These are phyloP conservation scores for Heliothis peltigera DNA, from an alignment of 2,888 invertebrate species.

Conservation along the genomic window DNA sequence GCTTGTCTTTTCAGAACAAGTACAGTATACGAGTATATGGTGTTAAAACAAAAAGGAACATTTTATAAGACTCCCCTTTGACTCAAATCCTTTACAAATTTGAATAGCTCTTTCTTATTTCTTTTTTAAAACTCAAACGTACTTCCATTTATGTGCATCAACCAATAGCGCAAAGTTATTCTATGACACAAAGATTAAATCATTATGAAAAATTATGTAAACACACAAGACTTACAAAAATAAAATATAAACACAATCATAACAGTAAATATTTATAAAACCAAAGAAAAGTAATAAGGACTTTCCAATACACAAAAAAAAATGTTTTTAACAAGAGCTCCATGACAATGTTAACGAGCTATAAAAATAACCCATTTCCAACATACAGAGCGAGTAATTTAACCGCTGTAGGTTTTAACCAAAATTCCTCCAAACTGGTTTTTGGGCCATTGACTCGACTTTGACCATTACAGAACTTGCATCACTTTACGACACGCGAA, in stretches of 20 bases:
- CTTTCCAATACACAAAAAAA: slow-evolving; percentile 27
- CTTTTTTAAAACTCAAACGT: no score
- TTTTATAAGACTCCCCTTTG: background rate
- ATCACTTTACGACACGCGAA: slow-evolving; percentile 74
- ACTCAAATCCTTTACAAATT: background rate
- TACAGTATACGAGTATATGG: no score
- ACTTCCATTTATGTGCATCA: background rate
- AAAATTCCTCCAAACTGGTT: slow-evolving; percentile 75
- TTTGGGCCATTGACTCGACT: slow-evolving; percentile 80
- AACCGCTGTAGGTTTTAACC: slow-evolving; percentile 67
- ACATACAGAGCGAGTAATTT: slow-evolving; percentile 44
- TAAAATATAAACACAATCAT: background rate
- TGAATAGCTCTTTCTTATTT: no score
- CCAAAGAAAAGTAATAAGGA: slow-evolving; percentile 21
- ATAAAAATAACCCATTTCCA: slow-evolving; percentile 55
- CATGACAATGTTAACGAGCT: slow-evolving; percentile 44
- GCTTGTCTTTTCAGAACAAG: no score
- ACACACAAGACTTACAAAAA: slow-evolving; percentile 11
- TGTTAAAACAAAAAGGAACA: no score
- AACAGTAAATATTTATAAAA: background rate
- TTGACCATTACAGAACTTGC: slow-evolving; percentile 80
- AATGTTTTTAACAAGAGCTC: slow-evolving; percentile 31
- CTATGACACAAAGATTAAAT: background rate
- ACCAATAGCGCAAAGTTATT: slow-evolving; percentile 3
- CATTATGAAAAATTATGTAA: slow-evolving; percentile 3